phyloP scores from a whole-genome alignment of 2,888 invertebrate species.

The Ecliptopera silaceata region DNA sequence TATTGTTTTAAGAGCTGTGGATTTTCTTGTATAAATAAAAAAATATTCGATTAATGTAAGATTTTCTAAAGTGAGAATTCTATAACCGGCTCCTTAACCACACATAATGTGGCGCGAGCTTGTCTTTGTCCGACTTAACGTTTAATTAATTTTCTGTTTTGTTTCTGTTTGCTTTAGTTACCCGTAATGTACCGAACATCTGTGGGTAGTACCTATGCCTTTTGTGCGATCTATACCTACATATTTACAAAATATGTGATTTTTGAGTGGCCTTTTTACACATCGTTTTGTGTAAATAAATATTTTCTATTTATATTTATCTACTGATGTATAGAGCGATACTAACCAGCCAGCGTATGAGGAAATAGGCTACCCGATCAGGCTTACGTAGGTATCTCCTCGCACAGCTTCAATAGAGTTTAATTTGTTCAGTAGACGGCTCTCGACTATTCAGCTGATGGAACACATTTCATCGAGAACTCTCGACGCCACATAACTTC shows the following conservation, averaged over 20 bases:
- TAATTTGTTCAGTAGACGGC: constrained; percentile 50
- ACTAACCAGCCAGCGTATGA: constrained; percentile 8
- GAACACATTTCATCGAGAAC: constrained; percentile 48
- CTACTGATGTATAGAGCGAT: background rate
- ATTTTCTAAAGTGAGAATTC: background rate
- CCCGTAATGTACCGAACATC: constrained; percentile 31
- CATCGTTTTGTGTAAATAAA: no score
- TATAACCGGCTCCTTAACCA: constrained; percentile 1
- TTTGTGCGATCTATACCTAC: constrained; percentile 18
- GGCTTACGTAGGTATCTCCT: constrained; percentile 32
- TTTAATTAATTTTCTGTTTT: constrained; percentile 48
- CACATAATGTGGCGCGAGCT: constrained; percentile 41
- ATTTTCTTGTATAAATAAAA: no score
- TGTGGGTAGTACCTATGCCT: constrained; percentile 25
- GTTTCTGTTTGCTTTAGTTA: constrained; percentile 36
- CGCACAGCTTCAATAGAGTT: constrained; percentile 50
- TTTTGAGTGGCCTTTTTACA: no score
- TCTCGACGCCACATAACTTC: constrained; percentile 45
- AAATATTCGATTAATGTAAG: no score
- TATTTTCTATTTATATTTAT: no score
- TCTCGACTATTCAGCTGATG: constrained; percentile 48
- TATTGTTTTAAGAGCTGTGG: no score
- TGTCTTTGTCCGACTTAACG: constrained; percentile 48
- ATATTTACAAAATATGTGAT: no score
- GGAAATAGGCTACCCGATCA: constrained; percentile 14